Evolutionary conservation across 2,888 invertebrate species (phyloP).

Genomic region (Tipula lateralis): DNA sequence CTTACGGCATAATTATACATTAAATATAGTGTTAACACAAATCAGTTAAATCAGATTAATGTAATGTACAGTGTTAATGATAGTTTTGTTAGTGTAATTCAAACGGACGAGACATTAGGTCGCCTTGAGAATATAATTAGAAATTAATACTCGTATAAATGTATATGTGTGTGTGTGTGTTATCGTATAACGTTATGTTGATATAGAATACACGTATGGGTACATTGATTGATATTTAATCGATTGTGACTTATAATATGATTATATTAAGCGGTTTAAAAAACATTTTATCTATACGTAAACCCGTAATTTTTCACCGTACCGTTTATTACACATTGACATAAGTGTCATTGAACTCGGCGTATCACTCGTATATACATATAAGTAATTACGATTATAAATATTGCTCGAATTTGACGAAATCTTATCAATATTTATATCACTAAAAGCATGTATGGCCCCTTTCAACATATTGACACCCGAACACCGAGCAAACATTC

Average conservation of each 20-base stretch:
- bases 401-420: not conserved
- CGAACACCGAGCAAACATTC: not conserved
- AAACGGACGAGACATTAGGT: constrained; percentile 1
- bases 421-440: not conserved
- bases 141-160: not conserved
- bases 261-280: not conserved
- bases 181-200: too few relatives aligned
- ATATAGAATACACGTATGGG: not conserved
- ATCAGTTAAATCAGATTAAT: constrained; percentile 11
- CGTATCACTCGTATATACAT: not conserved
- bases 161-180: too few relatives aligned
- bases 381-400: not conserved
- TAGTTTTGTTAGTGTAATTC: not conserved
- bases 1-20: not conserved
- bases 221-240: not conserved
- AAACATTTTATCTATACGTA: not conserved
- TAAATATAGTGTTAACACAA: not conserved
- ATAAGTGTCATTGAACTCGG: not conserved
- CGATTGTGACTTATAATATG: not conserved
- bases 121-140: not conserved
- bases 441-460: not conserved
- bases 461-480: not conserved
- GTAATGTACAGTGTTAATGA: not conserved
- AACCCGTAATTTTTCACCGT: not conserved
- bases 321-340: not conserved